phyloP scores from a whole-genome alignment of 2,113 vertebrate genomes.

The Heterotis niloticus region DNA sequence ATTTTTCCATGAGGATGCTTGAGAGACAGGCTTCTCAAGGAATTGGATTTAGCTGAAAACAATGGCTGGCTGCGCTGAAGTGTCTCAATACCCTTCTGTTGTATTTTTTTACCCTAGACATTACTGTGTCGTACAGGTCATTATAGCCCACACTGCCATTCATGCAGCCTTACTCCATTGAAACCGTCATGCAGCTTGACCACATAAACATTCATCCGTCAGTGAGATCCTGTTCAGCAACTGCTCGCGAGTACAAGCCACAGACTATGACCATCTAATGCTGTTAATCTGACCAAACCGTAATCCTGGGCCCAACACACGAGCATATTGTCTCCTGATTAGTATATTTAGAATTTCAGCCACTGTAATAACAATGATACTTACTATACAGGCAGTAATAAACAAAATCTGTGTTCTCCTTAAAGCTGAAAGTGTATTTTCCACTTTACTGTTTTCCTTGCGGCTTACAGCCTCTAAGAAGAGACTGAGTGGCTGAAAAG shows the following conservation, averaged over 20 bases:
- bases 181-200: neutral
- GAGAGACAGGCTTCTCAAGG: slow-evolving; percentile 72
- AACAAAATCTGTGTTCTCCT: neutral
- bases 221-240: neutral
- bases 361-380: neutral
- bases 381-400: neutral
- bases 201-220: neutral
- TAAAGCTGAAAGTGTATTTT: neutral
- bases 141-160: too few relatives aligned
- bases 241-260: neutral
- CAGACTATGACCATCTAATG: too few relatives aligned
- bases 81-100: neutral
- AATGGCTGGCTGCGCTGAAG: slow-evolving; percentile 50
- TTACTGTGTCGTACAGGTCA: neutral
- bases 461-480: neutral
- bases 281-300: too few relatives aligned
- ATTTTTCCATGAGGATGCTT: slow-evolving; percentile 71
- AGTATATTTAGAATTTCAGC: too few relatives aligned
- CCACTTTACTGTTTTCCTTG: neutral
- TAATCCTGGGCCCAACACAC: too few relatives aligned
- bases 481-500: neutral
- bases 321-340: too few relatives aligned
- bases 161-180: too few relatives aligned
- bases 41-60: slow-evolving; percentile 70
- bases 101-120: neutral